phyloP scores from a whole-genome alignment of 2,888 invertebrate species.

The Aradus depressus region DNA sequence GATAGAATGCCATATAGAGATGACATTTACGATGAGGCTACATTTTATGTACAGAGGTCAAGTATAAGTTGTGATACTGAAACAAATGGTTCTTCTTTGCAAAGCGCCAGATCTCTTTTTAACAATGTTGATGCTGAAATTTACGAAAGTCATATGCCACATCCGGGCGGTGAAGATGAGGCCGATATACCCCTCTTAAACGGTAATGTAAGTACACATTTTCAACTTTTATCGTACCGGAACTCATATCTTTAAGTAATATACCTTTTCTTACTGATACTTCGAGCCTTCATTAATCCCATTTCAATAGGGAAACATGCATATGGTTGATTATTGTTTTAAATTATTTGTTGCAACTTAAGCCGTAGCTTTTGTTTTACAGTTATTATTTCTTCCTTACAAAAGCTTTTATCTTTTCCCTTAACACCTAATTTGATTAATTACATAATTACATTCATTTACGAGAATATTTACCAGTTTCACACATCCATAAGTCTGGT shows the following conservation, averaged over 20 bases:
- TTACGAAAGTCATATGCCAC: constrained; percentile 11
- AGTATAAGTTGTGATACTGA: constrained; percentile 16
- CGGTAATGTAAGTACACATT: constrained; percentile 22
- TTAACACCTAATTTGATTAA: too few relatives aligned
- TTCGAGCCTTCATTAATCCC: background rate
- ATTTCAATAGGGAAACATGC: background rate
- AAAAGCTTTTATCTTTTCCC: background rate
- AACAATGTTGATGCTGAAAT: constrained; percentile 16
- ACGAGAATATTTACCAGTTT: too few relatives aligned
- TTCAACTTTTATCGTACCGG: background rate
- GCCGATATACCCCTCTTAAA: constrained; percentile 28
- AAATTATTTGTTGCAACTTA: background rate
- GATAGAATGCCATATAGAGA: constrained; percentile 8
- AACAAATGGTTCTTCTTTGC: constrained; percentile 9
- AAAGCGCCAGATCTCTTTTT: constrained; percentile 6
- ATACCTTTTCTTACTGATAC: too few relatives aligned
- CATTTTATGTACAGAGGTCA: constrained; percentile 14
- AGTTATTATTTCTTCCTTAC: background rate
- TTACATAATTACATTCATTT: too few relatives aligned
- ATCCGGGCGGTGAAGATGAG: constrained; percentile 20
- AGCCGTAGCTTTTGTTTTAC: background rate
- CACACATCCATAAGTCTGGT: too few relatives aligned
- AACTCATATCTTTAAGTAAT: background rate
- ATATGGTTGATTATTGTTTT: background rate
- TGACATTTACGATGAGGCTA: constrained; percentile 17